These are phyloP conservation scores for Caenorhabditis latens DNA, from an alignment of 1,140 invertebrate genomes.

Conservation along the genomic window DNA sequence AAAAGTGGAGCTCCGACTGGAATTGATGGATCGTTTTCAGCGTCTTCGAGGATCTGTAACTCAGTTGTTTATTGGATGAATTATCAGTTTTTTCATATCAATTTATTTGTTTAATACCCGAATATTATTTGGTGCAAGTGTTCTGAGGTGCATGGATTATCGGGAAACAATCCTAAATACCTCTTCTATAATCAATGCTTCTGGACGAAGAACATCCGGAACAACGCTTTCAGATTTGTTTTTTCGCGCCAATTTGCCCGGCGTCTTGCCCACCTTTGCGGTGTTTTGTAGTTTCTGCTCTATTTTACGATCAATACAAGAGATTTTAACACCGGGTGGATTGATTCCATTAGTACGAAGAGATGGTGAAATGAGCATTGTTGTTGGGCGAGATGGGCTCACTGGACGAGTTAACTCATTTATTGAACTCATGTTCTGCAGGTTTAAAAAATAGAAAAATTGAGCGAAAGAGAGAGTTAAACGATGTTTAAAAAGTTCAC, in stretches of 20 bases:
- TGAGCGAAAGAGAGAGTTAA: not conserved
- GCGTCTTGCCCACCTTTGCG: conserved; percentile 50
- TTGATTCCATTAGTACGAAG: not conserved
- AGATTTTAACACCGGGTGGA: conserved; percentile 45
- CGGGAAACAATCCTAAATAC: not conserved
- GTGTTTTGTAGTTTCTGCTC: conserved; percentile 37
- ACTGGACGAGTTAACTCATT: conserved; percentile 23
- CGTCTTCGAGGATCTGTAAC: conserved; percentile 63
- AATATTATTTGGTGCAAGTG: conserved; percentile 2
- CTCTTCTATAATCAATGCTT: conserved; percentile 37
- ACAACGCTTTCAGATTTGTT: not conserved
- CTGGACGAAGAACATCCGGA: conserved; percentile 2
- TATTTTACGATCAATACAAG: conserved; percentile 60
- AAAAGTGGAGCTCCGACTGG: conserved; percentile 74
- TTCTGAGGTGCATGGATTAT: not conserved
- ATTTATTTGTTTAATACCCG: conserved; percentile 1
- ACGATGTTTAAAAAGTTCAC: not conserved
- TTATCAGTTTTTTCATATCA: not conserved
- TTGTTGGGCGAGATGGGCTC: conserved; percentile 48
- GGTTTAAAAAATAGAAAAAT: not conserved
- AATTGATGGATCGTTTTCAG: conserved; percentile 72
- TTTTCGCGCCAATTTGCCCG: conserved; percentile 42
- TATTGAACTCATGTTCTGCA: conserved; percentile 8
- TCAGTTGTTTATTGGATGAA: not conserved
- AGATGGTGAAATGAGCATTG: conserved; percentile 32